A percentile compares a stretch with the other conserved stretches of the same genome.
phyloP scores from a whole-genome alignment of 1,140 invertebrate species.

The Triops cancriformis region DNA sequence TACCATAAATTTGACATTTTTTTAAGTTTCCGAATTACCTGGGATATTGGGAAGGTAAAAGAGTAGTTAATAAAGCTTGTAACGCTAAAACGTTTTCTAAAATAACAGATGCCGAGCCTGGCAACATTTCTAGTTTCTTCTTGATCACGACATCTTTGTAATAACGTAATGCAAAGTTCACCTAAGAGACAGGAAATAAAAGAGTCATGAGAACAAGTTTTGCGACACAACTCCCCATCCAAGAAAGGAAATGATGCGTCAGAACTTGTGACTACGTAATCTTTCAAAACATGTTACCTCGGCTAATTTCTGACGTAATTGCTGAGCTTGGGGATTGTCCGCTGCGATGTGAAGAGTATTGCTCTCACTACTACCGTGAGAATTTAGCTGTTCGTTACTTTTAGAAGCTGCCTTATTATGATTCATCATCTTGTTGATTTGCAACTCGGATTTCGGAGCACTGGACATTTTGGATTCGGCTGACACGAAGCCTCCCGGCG shows the following conservation, averaged over 20 bases:
- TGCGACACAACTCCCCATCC: neutral
- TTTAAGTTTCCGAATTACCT: neutral
- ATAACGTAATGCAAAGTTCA: conserved; percentile 69
- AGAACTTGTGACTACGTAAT: no score
- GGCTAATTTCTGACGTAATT: conserved; percentile 5
- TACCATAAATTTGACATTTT: no score
- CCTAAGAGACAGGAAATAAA: conserved; percentile 45
- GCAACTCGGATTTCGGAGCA: conserved; percentile 6
- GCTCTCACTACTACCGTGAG: conserved; percentile 6
- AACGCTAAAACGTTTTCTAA: conserved; percentile 83
- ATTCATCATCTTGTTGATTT: conserved; percentile 18
- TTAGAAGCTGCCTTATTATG: conserved; percentile 24
- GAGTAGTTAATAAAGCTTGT: conserved; percentile 47
- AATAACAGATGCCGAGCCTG: conserved; percentile 82
- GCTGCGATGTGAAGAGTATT: neutral
- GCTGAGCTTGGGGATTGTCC: neutral
- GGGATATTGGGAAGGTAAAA: conserved; percentile 12
- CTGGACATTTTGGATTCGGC: conserved; percentile 18
- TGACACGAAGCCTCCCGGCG: conserved; percentile 41
- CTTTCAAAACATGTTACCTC: neutral
- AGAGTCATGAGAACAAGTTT: conserved; percentile 20
- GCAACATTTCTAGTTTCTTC: conserved; percentile 82
- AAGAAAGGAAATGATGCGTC: no score
- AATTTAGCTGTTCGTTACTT: conserved; percentile 15
- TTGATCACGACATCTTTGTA: conserved; percentile 84